These are phyloP conservation scores for Rhyacichthys aspro DNA, from an alignment of 2,797 vertebrate genomes.

Conservation along the genomic window DNA sequence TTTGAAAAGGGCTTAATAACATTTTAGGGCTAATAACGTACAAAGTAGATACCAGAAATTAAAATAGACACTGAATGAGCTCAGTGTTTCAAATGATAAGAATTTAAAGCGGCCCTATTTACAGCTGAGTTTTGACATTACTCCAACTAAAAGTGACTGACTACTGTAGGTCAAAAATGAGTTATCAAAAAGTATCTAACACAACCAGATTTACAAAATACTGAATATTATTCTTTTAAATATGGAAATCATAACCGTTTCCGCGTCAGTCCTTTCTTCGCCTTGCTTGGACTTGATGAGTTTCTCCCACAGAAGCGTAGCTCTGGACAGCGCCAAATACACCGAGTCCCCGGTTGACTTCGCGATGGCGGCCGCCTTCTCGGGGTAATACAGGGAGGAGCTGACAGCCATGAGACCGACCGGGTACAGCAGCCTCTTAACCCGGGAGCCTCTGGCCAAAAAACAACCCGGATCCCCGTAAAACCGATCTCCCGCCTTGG, in stretches of 20 bases:
- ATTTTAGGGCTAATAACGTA: no score
- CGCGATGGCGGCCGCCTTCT: slow-evolving; percentile 77
- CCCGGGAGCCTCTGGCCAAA: slow-evolving; percentile 89
- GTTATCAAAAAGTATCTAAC: not conserved
- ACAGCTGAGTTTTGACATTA: no score
- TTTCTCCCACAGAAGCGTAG: slow-evolving; percentile 86
- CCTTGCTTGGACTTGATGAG: slow-evolving; percentile 73
- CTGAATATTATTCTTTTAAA: not conserved
- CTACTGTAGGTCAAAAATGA: no score
- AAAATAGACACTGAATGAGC: no score
- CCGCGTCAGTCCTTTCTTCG: slow-evolving; percentile 1
- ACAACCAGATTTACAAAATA: not conserved
- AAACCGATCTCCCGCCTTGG: slow-evolving; percentile 90
- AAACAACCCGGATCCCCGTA: slow-evolving; percentile 88
- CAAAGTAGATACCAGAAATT: no score
- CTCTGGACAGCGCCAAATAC: slow-evolving; percentile 87
- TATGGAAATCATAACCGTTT: slow-evolving; percentile 16
- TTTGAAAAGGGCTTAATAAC: no score
- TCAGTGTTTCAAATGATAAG: no score
- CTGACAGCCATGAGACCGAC: slow-evolving; percentile 82
- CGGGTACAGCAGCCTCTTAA: slow-evolving; percentile 91
- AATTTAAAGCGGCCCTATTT: no score
- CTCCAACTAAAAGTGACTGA: no score
- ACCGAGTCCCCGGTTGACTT: slow-evolving; percentile 81
- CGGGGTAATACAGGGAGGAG: slow-evolving; percentile 91